Evolutionary conservation across 1,140 invertebrate genomes (phyloP), one percentile per base, ranked within the genome.

Genomic region (Pogonognathellus flavescens): DNA sequence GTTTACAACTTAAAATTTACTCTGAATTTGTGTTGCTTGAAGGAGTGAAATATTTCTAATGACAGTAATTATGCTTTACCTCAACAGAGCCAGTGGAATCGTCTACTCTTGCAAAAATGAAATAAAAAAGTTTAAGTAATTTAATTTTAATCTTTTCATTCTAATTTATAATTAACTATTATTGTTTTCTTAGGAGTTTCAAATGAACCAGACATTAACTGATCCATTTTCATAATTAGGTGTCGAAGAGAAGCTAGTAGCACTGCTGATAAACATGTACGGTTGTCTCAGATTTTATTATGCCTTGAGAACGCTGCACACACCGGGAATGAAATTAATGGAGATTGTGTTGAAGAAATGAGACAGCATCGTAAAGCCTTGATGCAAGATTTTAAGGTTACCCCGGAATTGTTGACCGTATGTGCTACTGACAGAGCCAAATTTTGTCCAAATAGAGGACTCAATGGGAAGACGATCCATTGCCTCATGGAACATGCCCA

Each of bases 401-500:
- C 95, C 16, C 97, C 97, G 5, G 97, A 99, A 91, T 93, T 99
- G 82, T 96, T 99, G 66, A 93, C 94, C 88, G 93, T 94, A 53
- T 99, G 98, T 92, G 94, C 95, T 3, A 93, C 94, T 88, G 98
- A 99, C 90, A 97, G 98, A 85, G 91, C 92, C 49, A 93, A 90
- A 22, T 94, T 94, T 89, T 96, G 95, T 90, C 93, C 92, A 87
- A 90, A 89, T 9, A 91, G 96, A 80, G 95, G 96, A 90, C 90
- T 94, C 83, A 95, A 94, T 41, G 97, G 97, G 0, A 94, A 94
- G 89, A 98, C 97, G 0, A 95, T 99, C 87, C 98, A 99, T 91
- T 99, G 98, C 90, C 91, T 99, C 62, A 97, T 99, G 97, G 95
- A 96, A 81, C 94, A 97, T 91, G 95, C 96, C 5, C 93, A 94